Base-by-base conservation (phyloP, 2,797 vertebrate species). In the Tinamus major region DNA sequence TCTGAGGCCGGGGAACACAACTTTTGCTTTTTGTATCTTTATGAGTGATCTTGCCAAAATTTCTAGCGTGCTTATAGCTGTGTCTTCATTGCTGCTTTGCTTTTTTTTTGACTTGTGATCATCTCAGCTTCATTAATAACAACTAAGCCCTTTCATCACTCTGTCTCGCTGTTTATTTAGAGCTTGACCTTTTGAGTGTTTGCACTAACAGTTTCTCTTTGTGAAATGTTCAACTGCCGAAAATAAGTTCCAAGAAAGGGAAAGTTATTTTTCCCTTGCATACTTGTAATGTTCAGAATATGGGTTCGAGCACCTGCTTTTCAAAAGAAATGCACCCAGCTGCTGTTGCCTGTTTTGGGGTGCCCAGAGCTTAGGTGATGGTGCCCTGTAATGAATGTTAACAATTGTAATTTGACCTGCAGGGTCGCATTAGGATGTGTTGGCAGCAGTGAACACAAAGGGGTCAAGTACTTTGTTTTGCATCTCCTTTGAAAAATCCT, bases 231-330 rank as follows among this genome's bases (percentile, higher is more conserved):
- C 91, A 93, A 17, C 59, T 1, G 0, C 77, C 4, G 6, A 96
- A 95, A 95, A 93, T 81, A 88, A 94, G 87, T 92, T 95, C 93
- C 96, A 93, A 86, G 87, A 88, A 95, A 94, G 92, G 91, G 85
- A 95, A 93, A 90, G 92, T 91, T 94, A 90, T 94, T 95, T 95
- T 95, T 90, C 92, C 84, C 53, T 77, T 49, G 67, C 67, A 41
- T 91, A 58, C 69, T 94, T 91, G 56, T 58, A 85, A 58, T 5
- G 1, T 90, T 80, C 76, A 33, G 84, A 82, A 89, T 71, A 80
- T 4, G 6, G 65, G 84, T 42, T n/a, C 23, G 3, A 1, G 9
- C 92, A 96, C 94, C 93, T 94, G 93, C 81, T 92, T 93, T 87
- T 85, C 48, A 24, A 64, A 89, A 87, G 48, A 49, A 82, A 27